Conservation (phyloP, 2,113 vertebrate genomes). For the Hippocampus mohnikei region DNA sequence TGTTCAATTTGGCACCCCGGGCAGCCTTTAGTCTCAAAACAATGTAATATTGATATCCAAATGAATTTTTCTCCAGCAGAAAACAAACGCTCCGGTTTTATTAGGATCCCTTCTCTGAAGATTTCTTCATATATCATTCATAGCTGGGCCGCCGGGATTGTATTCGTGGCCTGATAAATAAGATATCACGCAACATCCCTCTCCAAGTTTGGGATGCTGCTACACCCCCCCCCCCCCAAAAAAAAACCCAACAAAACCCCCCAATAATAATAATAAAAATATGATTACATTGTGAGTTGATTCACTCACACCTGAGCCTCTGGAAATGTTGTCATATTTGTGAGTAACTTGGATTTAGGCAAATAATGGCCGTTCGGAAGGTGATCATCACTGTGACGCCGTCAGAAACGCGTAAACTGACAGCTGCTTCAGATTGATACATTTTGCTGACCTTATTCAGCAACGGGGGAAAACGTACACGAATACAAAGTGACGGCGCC, state of each 20-base stretch:
- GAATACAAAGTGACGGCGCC: not conserved
- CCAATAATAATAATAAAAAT: too few relatives aligned
- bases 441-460: not conserved
- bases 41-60: not conserved
- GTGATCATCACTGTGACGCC: too few relatives aligned
- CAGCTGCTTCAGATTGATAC: not conserved
- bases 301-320: too few relatives aligned
- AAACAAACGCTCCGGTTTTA: not conserved
- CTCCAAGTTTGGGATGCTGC: not conserved
- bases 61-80: not conserved
- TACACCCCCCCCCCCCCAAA: too few relatives aligned
- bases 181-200: not conserved
- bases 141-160: not conserved
- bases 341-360: too few relatives aligned
- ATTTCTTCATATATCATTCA: not conserved
- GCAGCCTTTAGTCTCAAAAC: not conserved
- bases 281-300: too few relatives aligned
- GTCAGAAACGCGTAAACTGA: not conserved
- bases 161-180: not conserved
- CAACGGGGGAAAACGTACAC: not conserved
- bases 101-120: not conserved
- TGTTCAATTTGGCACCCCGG: not conserved
- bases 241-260: not conserved
- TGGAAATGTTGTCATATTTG: too few relatives aligned
- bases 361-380: too few relatives aligned